phyloP scores from a whole-genome alignment of 2,888 invertebrate genomes.

The Xestia c-nigrum region DNA sequence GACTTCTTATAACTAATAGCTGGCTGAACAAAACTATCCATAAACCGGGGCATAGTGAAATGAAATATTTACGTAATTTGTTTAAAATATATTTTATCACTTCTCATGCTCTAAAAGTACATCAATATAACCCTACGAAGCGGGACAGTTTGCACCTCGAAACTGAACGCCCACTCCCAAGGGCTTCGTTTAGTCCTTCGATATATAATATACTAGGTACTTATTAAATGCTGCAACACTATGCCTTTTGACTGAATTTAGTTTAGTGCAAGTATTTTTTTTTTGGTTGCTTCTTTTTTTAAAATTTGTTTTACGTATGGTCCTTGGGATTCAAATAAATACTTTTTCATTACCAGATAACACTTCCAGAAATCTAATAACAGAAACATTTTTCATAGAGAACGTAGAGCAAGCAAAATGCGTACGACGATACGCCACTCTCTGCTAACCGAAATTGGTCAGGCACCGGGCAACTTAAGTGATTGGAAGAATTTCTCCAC shows the following conservation, averaged over 20 bases:
- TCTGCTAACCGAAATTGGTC: slow-evolving; percentile 61
- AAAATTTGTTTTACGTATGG: not conserved
- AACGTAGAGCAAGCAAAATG: slow-evolving; percentile 53
- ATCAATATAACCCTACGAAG: no score
- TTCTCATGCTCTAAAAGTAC: no score
- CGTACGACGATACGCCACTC: slow-evolving; percentile 56
- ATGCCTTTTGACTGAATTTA: no score
- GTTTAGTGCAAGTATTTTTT: no score
- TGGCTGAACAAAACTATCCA: not conserved
- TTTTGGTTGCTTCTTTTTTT: no score
- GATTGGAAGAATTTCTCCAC: slow-evolving; percentile 61
- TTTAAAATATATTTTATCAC: not conserved
- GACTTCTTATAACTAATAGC: not conserved
- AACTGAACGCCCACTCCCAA: no score
- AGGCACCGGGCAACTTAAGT: slow-evolving; percentile 61
- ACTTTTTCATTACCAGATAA: not conserved
- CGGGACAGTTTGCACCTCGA: no score
- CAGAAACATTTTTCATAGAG: slow-evolving; percentile 32
- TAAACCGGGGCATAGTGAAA: not conserved
- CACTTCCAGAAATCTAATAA: slow-evolving; percentile 46
- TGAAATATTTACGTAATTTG: not conserved
- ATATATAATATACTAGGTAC: no score
- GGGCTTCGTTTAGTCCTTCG: no score
- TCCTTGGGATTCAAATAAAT: not conserved
- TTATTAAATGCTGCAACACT: no score